These are phyloP conservation scores for Gasterosteus aculeatus DNA, from an alignment of 2,113 vertebrate genomes.

Conservation along the genomic window DNA sequence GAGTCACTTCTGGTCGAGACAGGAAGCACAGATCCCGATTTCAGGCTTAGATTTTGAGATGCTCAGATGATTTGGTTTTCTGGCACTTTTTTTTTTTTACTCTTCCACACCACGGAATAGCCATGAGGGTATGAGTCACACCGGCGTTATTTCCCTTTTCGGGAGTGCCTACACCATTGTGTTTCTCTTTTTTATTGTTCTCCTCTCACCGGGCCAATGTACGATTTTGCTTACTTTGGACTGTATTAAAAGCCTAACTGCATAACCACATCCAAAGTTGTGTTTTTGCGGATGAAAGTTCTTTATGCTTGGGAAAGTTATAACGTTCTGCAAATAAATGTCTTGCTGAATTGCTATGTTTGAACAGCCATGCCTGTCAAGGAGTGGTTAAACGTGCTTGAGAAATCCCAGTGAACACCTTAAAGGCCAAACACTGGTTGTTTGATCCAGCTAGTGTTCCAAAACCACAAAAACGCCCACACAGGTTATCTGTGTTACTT, in stretches of 20 bases:
- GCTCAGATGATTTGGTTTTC: slow-evolving; percentile 22
- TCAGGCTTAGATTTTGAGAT: slow-evolving; percentile 51
- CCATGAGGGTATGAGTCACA: slow-evolving; percentile 67
- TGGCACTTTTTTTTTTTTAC: slow-evolving; percentile 59
- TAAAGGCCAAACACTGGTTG: neutral
- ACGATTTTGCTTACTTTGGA: slow-evolving; percentile 51
- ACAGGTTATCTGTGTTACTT: slow-evolving; percentile 17
- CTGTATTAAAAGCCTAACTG: slow-evolving; percentile 55
- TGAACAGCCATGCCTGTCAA: slow-evolving; percentile 17
- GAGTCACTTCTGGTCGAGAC: slow-evolving; percentile 66
- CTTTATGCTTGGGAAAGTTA: slow-evolving; percentile 41
- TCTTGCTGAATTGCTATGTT: slow-evolving; percentile 5
- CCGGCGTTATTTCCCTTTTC: slow-evolving; percentile 60
- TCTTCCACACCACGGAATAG: slow-evolving; percentile 37
- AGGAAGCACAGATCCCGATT: slow-evolving; percentile 63
- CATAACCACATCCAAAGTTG: slow-evolving; percentile 32
- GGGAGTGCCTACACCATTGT: slow-evolving; percentile 59
- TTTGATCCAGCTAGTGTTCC: slow-evolving; percentile 23
- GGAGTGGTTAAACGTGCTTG: neutral
- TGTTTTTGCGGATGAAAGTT: slow-evolving; percentile 15
- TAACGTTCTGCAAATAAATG: slow-evolving; percentile 13
- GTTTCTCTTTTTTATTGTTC: slow-evolving; percentile 67
- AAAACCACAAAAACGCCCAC: neutral
- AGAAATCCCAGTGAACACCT: neutral
- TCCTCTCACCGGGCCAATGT: slow-evolving; percentile 23